Conservation (phyloP, 2,113 vertebrate species). For the Gila orcuttii region DNA sequence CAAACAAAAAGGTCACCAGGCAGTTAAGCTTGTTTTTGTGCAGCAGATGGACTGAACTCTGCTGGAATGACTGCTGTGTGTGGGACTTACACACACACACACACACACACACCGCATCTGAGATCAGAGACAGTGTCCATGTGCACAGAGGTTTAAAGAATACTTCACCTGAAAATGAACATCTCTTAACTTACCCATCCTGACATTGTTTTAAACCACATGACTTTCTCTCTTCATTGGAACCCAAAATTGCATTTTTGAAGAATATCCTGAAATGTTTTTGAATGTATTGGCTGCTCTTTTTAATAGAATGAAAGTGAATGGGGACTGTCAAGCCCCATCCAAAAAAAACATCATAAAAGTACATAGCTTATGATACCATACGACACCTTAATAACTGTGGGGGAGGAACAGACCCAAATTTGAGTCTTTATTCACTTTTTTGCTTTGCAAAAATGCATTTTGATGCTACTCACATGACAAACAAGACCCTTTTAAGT, state of each 20-base stretch:
- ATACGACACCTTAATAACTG: neutral
- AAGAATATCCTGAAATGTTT: neutral
- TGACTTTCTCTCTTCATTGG: neutral
- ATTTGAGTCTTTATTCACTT: neutral
- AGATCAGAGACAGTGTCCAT: conserved; percentile 41
- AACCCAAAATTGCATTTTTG: neutral
- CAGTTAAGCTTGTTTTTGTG: conserved; percentile 51
- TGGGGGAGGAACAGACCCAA: neutral
- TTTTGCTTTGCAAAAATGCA: neutral
- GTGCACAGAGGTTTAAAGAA: neutral
- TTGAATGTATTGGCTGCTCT: neutral
- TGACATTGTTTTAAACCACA: neutral
- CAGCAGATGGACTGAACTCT: conserved; percentile 37
- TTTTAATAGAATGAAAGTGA: neutral
- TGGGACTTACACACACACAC: neutral
- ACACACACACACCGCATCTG: conserved; percentile 16
- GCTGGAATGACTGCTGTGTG: conserved; percentile 11
- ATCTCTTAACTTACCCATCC: neutral
- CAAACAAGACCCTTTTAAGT: neutral
- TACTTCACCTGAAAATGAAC: neutral
- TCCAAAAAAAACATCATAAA: neutral
- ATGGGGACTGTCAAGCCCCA: neutral
- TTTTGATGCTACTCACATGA: neutral
- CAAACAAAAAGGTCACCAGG: conserved; percentile 58
- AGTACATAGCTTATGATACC: neutral